Percentiles rank a stretch among this genome's conserved stretches.
Conservation (phyloP, 2,797 vertebrate species). For the Malacoctenus gilli region DNA sequence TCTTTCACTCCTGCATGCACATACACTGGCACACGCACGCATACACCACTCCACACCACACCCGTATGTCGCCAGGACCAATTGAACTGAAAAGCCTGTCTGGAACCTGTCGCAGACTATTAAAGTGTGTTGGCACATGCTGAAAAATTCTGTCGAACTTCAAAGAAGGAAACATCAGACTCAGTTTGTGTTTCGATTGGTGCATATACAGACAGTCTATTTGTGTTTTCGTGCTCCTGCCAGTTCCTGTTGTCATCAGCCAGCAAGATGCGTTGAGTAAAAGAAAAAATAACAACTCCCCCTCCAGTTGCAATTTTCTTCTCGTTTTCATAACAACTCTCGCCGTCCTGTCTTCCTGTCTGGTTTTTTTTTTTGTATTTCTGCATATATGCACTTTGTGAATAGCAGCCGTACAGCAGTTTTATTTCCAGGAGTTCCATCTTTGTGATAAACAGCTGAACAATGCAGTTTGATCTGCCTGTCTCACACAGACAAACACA, state of each 20-base stretch:
- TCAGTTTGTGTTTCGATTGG: constrained; percentile 18
- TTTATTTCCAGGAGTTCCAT: background rate
- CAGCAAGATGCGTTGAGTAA: constrained; percentile 1
- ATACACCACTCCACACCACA: no score
- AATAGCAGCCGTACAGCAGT: constrained; percentile 11
- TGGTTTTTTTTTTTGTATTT: constrained; percentile 2
- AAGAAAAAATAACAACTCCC: background rate
- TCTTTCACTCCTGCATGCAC: background rate
- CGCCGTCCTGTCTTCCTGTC: background rate
- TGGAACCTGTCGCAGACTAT: constrained; percentile 10
- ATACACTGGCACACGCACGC: no score
- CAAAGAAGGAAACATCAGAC: constrained; percentile 26
- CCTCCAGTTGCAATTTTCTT: no score
- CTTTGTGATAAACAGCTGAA: background rate
- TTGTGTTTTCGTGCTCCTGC: constrained; percentile 20
- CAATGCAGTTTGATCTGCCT: constrained; percentile 7
- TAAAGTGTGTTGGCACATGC: constrained; percentile 8
- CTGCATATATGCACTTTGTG: constrained; percentile 4
- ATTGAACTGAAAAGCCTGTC: no score
- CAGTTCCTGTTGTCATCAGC: constrained; percentile 29
- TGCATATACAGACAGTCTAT: background rate
- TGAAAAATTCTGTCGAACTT: constrained; percentile 28
- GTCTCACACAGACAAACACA: constrained; percentile 4
- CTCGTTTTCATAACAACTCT: no score
- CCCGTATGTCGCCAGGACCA: no score